Percentiles rank a stretch among this genome's conserved stretches.
phyloP scores from a whole-genome alignment of 2,797 vertebrate genomes.

The Acridotheres tristis region DNA sequence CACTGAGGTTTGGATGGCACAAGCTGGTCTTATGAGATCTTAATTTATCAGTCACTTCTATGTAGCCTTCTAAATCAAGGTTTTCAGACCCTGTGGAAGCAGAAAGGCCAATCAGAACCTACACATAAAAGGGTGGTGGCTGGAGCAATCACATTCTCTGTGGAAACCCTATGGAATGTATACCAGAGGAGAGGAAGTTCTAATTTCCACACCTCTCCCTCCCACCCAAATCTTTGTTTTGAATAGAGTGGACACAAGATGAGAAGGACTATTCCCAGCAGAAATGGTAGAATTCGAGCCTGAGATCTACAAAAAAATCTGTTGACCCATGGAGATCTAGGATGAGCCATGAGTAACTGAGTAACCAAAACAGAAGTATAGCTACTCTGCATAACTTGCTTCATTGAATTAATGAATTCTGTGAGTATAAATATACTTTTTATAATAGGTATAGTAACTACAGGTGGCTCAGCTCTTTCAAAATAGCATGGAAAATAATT shows the following conservation, averaged over 20 bases:
- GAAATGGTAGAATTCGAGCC: background rate
- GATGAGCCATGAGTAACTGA: background rate
- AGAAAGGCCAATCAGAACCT: background rate
- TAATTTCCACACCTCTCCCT: background rate
- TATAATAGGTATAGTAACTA: background rate
- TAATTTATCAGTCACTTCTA: background rate
- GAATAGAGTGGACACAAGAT: background rate
- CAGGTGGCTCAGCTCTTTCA: background rate
- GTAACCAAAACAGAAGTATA: background rate
- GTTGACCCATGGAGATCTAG: background rate
- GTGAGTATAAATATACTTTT: background rate
- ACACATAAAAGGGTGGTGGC: background rate
- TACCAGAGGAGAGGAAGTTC: background rate
- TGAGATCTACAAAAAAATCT: background rate
- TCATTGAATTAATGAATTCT: background rate
- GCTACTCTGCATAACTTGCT: background rate
- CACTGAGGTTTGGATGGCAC: background rate
- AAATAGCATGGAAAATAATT: background rate
- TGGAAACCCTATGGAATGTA: background rate
- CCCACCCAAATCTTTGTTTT: background rate
- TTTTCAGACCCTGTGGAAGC: background rate
- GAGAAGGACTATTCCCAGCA: background rate
- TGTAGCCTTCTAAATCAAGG: background rate
- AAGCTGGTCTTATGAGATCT: background rate
- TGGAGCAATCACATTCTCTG: background rate